These are phyloP conservation scores for Heliangelus exortis DNA, from an alignment of 2,797 vertebrate species.

Conservation along the genomic window DNA sequence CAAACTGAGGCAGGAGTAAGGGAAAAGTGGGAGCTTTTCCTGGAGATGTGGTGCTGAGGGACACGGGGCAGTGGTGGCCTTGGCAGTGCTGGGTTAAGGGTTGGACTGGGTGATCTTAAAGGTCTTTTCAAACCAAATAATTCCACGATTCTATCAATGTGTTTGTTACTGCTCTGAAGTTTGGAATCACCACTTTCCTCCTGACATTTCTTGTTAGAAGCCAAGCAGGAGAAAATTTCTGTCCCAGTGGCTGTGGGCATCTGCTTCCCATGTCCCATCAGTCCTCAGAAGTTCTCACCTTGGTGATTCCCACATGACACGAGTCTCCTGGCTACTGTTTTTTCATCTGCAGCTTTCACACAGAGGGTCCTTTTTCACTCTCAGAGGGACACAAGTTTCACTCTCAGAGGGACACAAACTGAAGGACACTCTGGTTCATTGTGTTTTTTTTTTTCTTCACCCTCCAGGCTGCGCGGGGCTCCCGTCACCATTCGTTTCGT, in stretches of 20 bases:
- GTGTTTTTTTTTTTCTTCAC: background rate
- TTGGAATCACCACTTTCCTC: background rate
- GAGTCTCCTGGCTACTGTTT: background rate
- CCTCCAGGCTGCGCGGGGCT: slow-evolving; percentile 83
- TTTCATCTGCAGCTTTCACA: background rate
- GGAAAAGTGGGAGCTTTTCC: background rate
- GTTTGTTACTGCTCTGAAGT: background rate
- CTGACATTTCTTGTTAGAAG: background rate
- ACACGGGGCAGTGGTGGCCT: too few relatives aligned
- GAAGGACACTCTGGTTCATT: background rate
- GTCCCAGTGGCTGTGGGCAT: too few relatives aligned
- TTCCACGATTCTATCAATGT: background rate
- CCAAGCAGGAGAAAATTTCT: background rate
- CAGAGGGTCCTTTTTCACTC: fast-evolving
- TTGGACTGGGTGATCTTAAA: too few relatives aligned
- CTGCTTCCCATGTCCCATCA: background rate
- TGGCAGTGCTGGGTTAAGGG: too few relatives aligned
- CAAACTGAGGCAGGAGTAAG: background rate
- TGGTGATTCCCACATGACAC: background rate
- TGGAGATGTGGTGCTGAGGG: too few relatives aligned
- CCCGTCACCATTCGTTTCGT: slow-evolving; percentile 89
- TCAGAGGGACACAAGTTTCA: fast-evolving
- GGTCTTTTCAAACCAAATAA: too few relatives aligned
- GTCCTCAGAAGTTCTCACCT: background rate
- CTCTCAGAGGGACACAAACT: fast-evolving